These are phyloP conservation scores for Oostethus manadensis DNA, from an alignment of 2,113 vertebrate genomes.

Conservation along the genomic window DNA sequence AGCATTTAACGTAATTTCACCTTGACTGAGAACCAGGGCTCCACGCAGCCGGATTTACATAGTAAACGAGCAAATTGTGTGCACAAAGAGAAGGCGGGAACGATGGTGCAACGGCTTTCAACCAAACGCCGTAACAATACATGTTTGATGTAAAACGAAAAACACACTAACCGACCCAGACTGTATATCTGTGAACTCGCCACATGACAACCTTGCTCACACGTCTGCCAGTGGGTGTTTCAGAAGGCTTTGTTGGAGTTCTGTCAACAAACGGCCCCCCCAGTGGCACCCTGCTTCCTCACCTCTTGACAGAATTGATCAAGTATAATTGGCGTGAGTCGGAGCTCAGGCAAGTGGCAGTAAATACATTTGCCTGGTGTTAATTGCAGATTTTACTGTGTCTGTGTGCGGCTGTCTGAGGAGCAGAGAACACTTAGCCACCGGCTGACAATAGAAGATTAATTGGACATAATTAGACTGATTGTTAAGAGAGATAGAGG, in stretches of 20 bases:
- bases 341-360: conserved; percentile 75
- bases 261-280: conserved; percentile 60
- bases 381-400: conserved; percentile 81
- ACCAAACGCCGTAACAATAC: no score
- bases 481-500: conserved; percentile 80
- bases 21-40: no score
- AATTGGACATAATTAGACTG: conserved; percentile 90
- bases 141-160: no score
- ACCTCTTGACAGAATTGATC: conserved; percentile 77
- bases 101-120: no score
- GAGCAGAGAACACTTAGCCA: conserved; percentile 81
- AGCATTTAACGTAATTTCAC: no score
- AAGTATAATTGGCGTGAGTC: conserved; percentile 81
- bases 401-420: conserved; percentile 57
- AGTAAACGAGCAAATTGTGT: no score
- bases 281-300: conserved; percentile 37
- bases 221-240: conserved; percentile 55
- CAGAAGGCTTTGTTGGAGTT: conserved; percentile 47
- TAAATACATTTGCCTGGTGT: conserved; percentile 83
- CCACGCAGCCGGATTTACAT: no score
- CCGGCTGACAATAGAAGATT: conserved; percentile 80
- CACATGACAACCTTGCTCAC: conserved; percentile 39
- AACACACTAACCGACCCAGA: no score
- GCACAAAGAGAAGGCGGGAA: no score
- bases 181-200: conserved; percentile 8